A percentile compares a stretch with the other conserved stretches of the same genome.
Conservation (phyloP, 2,113 vertebrate species). For the Myrmophylax atrothorax region DNA sequence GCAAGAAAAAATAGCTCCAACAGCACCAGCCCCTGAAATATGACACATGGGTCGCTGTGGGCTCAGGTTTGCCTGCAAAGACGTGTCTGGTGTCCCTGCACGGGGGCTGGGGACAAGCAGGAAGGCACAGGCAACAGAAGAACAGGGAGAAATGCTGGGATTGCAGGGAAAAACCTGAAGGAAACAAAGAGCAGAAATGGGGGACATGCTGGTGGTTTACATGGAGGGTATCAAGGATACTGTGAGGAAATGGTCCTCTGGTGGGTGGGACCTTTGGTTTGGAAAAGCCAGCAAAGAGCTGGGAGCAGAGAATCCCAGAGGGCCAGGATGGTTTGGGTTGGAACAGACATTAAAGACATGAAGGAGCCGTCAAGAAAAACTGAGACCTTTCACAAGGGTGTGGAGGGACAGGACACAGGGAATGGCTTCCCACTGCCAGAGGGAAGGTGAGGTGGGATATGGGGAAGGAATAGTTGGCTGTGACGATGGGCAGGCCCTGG, state of each 20-base stretch:
- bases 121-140: background rate
- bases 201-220: background rate
- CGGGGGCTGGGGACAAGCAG: background rate
- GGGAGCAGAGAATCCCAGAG: background rate
- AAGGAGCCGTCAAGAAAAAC: background rate
- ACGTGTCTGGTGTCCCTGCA: background rate
- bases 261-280: rapidly evolving
- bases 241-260: rapidly evolving
- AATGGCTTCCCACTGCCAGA: background rate
- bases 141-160: background rate
- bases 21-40: background rate
- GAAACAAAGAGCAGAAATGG: rapidly evolving
- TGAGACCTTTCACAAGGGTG: background rate
- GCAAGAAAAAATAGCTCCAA: constrained; percentile 1
- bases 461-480: background rate
- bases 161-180: rapidly evolving
- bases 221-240: background rate
- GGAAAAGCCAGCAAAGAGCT: background rate
- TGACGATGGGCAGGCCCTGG: background rate
- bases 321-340: background rate
- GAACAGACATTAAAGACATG: background rate
- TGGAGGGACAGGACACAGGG: background rate
- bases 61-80: background rate
- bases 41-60: background rate
- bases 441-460: rapidly evolving